Base-by-base conservation (phyloP, 1,140 invertebrate species). In the Drosophila willistoni region DNA sequence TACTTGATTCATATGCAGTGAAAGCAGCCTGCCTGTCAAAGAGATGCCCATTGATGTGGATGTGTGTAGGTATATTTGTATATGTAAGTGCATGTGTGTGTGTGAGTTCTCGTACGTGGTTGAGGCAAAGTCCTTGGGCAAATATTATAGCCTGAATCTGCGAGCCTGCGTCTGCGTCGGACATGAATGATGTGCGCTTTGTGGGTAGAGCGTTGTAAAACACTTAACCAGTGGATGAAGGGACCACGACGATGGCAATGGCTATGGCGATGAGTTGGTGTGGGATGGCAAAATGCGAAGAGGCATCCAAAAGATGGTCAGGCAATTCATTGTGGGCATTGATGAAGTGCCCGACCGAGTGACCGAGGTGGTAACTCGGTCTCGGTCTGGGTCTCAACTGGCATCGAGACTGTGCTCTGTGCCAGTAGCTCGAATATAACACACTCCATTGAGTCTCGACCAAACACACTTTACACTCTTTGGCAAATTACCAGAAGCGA, bases 141-240 rank as follows among this genome's bases (percentile, higher is more conserved):
- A 87, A 89, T 87, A 87, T 87, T 74, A 79, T 80, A 79, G 81
- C 67, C 84, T 51, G 44, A 51, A 51, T 22, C 44, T 51, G 44
- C 44, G 44, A 51, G 44, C 44, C 44, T 51, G 44, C 44, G 44
- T 51, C 44, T 87, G 83, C 65, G 70, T 83, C 59, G 79, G 83
- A 87, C 83, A 87, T 87, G 84, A 87, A 87, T 87, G 83, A 87
- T 87, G 83, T 73, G 84, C 77, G 79, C 77, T 87, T 87, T 83
- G 83, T 83, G 67, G 68, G 19, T 25, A 56, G 77, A 83, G 84
- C 84, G 81, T 78, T 87, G 84, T 87, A 89, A 87, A 87, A 89
- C 83, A 87, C 83, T 87, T 87, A 86, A 83, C 64, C 64, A 51
- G 44, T 51, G 64, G 39, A 71, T 57, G 63, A 68, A 65, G 64